These are phyloP conservation scores for Hyles vespertilio DNA, from an alignment of 1,140 invertebrate species.

Conservation along the genomic window DNA sequence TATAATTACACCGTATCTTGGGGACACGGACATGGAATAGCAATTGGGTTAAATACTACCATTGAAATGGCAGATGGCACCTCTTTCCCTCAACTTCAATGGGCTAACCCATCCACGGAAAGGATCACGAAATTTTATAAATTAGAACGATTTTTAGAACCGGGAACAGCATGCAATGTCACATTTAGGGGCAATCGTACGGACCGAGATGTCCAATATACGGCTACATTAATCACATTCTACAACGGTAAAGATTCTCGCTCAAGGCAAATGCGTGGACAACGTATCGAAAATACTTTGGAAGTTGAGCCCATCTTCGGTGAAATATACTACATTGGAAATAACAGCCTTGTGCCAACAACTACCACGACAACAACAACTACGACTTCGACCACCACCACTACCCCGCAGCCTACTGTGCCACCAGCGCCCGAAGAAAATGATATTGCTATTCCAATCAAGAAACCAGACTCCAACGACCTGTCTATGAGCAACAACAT, in stretches of 20 bases:
- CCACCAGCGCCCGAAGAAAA: constrained; percentile 62
- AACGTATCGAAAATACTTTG: constrained; percentile 79
- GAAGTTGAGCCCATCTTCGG: constrained; percentile 82
- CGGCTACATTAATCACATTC: constrained; percentile 80
- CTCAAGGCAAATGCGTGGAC: constrained; percentile 72
- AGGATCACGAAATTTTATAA: constrained; percentile 77
- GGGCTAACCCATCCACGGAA: constrained; percentile 80
- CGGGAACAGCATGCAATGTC: constrained; percentile 87
- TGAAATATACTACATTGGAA: constrained; percentile 83
- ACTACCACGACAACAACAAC: constrained; percentile 84
- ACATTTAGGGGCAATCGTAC: constrained; percentile 83
- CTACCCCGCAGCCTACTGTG: constrained; percentile 73
- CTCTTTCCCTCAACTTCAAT: constrained; percentile 78
- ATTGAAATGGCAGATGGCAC: constrained; percentile 79
- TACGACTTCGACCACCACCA: constrained; percentile 80
- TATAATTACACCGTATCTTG: constrained; percentile 83
- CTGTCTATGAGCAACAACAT: constrained; percentile 54
- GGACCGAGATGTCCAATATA: constrained; percentile 83
- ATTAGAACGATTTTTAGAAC: constrained; percentile 79
- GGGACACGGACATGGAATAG: constrained; percentile 86
- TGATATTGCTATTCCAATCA: constrained; percentile 47
- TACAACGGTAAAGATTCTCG: constrained; percentile 79
- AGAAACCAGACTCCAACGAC: constrained; percentile 37
- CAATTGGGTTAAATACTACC: constrained; percentile 83
- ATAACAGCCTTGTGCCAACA: constrained; percentile 85